These are phyloP conservation scores for Rhagonycha fulva DNA, from an alignment of 2,888 invertebrate species.

Conservation along the genomic window DNA sequence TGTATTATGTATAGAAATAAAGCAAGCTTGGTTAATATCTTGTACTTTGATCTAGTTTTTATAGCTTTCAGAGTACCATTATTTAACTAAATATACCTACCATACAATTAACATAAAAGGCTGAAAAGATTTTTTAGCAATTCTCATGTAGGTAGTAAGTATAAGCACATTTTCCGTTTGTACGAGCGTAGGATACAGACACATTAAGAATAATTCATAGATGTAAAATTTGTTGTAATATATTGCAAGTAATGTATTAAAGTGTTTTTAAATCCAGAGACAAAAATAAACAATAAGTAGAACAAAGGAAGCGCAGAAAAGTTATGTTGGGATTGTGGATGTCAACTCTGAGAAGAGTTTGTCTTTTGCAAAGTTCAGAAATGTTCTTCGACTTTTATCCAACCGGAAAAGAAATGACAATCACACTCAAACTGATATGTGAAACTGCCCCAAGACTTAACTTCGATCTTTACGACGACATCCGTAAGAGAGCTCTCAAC, in stretches of 20 bases:
- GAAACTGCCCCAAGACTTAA: constrained; percentile 27
- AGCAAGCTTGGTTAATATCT: not conserved
- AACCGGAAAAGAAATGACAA: constrained; percentile 30
- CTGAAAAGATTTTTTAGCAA: not conserved
- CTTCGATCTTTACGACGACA: constrained; percentile 25
- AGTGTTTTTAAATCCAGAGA: constrained; percentile 13
- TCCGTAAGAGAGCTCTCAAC: constrained; percentile 24
- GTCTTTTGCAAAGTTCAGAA: constrained; percentile 19
- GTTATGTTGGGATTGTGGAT: constrained; percentile 29
- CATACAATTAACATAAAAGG: not conserved
- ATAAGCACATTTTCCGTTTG: no score
- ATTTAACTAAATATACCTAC: not conserved
- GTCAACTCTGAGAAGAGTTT: constrained; percentile 26
- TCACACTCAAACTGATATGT: constrained; percentile 29
- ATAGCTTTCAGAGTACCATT: not conserved
- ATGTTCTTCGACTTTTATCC: constrained; percentile 18
- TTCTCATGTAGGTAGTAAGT: not conserved
- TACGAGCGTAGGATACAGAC: not conserved
- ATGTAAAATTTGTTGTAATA: not conserved
- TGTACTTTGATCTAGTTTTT: not conserved
- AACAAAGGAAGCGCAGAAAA: constrained; percentile 24
- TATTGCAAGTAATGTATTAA: not conserved
- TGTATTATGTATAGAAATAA: not conserved
- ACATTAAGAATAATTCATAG: not conserved
- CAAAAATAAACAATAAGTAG: constrained; percentile 14